Evolutionary conservation across 2,888 invertebrate genomes (phyloP).

Genomic region (Hololepta plana): DNA sequence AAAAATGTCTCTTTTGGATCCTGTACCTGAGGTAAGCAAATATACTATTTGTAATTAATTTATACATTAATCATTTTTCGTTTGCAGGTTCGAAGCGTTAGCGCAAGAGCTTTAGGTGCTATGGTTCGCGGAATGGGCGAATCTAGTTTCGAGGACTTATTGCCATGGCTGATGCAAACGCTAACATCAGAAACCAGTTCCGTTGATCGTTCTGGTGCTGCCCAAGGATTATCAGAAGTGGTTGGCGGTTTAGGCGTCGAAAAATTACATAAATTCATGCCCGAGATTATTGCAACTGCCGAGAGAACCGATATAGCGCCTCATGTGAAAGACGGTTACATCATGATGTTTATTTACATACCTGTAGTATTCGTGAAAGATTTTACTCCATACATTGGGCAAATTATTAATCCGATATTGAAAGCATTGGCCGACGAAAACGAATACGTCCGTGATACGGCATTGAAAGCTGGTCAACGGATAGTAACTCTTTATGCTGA

Average conservation of each 20-base stretch:
- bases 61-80: conserved; percentile 3
- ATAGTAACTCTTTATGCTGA: conserved; percentile 95
- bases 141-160: conserved; percentile 82
- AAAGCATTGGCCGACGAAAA: conserved; percentile 95
- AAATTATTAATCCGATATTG: conserved; percentile 91
- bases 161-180: conserved; percentile 98
- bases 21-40: conserved; percentile 78
- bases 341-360: conserved; percentile 99
- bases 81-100: conserved; percentile 69
- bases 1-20: conserved; percentile 89
- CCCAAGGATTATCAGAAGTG: conserved; percentile 81
- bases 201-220: conserved; percentile 91
- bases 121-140: conserved; percentile 98
- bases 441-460: conserved; percentile 96
- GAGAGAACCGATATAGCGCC: conserved; percentile 86
- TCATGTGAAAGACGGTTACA: conserved; percentile 97
- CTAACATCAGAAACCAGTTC: conserved; percentile 88
- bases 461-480: conserved; percentile 87
- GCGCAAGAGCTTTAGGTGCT: conserved; percentile 88
- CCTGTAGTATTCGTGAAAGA: conserved; percentile 91
- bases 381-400: conserved; percentile 78
- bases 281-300: conserved; percentile 85
- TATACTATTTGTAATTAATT: neutral
- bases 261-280: conserved; percentile 93
- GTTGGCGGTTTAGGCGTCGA: conserved; percentile 91